phyloP scores from a whole-genome alignment of 1,140 invertebrate species.

The Rhopalosiphum maidis region DNA sequence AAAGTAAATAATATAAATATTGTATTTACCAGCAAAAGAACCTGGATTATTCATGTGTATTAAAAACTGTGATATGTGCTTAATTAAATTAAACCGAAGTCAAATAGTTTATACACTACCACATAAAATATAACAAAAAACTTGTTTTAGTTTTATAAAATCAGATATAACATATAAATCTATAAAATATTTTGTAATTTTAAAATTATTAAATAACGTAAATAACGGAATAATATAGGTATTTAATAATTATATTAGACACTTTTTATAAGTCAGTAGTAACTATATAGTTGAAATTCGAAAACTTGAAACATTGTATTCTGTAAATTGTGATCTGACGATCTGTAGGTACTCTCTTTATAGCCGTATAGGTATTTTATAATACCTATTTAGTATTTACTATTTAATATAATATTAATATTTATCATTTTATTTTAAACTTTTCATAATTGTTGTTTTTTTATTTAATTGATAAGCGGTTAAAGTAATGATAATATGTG shows the following conservation, averaged over 20 bases:
- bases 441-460: no score
- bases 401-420: no score
- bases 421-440: no score
- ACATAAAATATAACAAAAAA: neutral
- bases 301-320: no score
- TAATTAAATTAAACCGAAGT: neutral
- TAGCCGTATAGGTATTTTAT: no score
- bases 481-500: no score
- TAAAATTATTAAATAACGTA: neutral
- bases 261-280: no score
- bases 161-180: neutral
- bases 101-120: neutral
- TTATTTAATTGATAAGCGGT: no score
- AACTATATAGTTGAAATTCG: no score
- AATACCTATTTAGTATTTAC: no score
- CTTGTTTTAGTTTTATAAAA: neutral
- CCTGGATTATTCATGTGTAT: slow-evolving; percentile 35
- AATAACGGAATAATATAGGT: neutral
- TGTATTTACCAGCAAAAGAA: slow-evolving; percentile 35
- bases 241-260: neutral
- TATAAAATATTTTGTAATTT: neutral
- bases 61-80: neutral
- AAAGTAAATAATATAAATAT: neutral
- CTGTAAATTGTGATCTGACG: no score
- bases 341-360: no score